Evolutionary conservation across 92 coral and sea anemone species (phyloP).

Genomic region (Siderastrea siderea): DNA sequence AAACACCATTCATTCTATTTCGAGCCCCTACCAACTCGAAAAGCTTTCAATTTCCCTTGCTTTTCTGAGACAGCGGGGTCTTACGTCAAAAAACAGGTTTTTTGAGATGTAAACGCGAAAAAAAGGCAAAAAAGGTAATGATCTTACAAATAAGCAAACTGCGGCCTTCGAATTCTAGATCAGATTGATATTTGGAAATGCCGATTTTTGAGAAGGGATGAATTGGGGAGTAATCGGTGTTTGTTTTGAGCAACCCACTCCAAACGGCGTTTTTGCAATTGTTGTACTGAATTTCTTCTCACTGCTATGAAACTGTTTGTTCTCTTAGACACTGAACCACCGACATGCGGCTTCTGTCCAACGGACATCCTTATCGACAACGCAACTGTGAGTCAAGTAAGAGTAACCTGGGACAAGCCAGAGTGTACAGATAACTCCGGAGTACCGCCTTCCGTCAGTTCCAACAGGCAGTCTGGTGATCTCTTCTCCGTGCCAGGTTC

Average conservation of each 20-base stretch:
- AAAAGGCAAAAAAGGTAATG: no score
- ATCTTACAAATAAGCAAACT: no score
- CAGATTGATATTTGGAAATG: no score
- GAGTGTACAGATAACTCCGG: constrained; percentile 88
- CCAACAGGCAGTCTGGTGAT: constrained; percentile 56
- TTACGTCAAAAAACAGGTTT: no score
- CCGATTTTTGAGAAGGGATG: no score
- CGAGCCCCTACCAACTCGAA: no score
- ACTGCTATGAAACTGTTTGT: neutral
- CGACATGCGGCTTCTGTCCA: neutral
- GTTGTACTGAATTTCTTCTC: neutral
- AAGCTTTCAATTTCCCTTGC: no score
- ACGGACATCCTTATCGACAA: constrained; percentile 49
- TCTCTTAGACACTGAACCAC: neutral
- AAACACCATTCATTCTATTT: no score
- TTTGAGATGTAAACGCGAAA: no score
- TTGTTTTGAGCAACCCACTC: neutral
- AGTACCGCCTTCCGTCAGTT: constrained; percentile 51
- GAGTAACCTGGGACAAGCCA: constrained; percentile 81
- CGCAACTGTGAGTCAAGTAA: neutral
- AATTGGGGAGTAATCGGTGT: neutral
- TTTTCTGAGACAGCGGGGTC: no score
- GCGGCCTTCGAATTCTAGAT: no score
- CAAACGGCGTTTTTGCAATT: neutral
- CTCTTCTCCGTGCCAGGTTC: constrained; percentile 55